A percentile compares a stretch with the other conserved stretches of the same genome.
Evolutionary conservation across 2,888 invertebrate genomes (phyloP).

Genomic region (Dolomedes plantarius): DNA sequence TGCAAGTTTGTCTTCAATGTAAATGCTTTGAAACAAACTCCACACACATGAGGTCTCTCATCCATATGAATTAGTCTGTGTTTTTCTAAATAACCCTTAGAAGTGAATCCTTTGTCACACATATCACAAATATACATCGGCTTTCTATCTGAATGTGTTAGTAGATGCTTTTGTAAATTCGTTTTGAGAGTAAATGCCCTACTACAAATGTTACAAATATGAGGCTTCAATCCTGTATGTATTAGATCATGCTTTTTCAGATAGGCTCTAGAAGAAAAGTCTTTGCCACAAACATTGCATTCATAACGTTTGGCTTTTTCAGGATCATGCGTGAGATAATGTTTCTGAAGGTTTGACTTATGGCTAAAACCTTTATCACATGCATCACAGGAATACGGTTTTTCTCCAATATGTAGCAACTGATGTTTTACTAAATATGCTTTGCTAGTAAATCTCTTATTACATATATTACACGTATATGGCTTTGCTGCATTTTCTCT

Average conservation of each 20-base stretch:
- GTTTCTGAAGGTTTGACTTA: conserved; percentile 59
- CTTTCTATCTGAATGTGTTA: conserved; percentile 48
- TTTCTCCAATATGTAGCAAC: conserved; percentile 45
- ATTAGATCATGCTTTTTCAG: conserved; percentile 59
- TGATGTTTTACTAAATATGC: conserved; percentile 51
- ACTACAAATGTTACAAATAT: conserved; percentile 50
- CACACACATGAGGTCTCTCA: conserved; percentile 63
- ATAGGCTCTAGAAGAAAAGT: conserved; percentile 59
- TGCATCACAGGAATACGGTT: conserved; percentile 60
- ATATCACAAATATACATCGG: conserved; percentile 44
- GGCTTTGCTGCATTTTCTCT: conserved; percentile 34
- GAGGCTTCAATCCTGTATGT: conserved; percentile 52
- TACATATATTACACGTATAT: conserved; percentile 33
- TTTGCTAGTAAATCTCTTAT: conserved; percentile 55
- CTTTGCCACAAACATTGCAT: conserved; percentile 54
- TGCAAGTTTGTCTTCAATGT: conserved; percentile 63
- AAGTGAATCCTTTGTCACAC: conserved; percentile 59
- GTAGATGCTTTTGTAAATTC: conserved; percentile 54
- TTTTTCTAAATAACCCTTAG: conserved; percentile 55
- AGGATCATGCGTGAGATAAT: conserved; percentile 54
- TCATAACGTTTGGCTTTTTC: conserved; percentile 49
- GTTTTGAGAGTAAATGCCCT: conserved; percentile 62
- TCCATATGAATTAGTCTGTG: conserved; percentile 59
- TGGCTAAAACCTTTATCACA: conserved; percentile 66
- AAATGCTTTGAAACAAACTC: conserved; percentile 60